Conservation (phyloP, 2,888 invertebrate genomes). For the Dasysyrphus tricinctus region DNA sequence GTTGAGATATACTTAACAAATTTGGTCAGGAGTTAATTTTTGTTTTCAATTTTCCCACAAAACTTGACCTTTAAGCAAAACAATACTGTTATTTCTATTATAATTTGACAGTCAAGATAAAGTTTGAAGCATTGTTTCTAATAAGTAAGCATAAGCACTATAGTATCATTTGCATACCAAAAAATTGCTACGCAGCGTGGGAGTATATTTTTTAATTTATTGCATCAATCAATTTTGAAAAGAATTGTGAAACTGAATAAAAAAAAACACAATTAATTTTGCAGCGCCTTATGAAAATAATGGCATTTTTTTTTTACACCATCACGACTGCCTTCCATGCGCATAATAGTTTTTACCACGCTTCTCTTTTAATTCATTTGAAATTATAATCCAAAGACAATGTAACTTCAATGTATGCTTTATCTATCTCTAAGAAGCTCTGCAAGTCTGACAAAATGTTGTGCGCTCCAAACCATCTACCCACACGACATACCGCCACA, state of each 20-base stretch:
- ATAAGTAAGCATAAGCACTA: constrained; percentile 41
- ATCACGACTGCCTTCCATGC: constrained; percentile 46
- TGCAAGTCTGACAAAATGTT: constrained; percentile 35
- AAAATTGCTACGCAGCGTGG: constrained; percentile 4
- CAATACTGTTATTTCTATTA: not conserved
- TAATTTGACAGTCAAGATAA: constrained; percentile 24
- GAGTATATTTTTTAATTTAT: constrained; percentile 28
- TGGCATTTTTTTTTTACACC: constrained; percentile 5
- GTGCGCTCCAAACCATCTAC: constrained; percentile 30
- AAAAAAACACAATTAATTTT: constrained; percentile 36
- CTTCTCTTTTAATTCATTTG: constrained; percentile 43
- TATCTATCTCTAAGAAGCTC: not conserved
- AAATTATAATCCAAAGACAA: constrained; percentile 56
- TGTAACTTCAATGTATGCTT: constrained; percentile 38
- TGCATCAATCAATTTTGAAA: constrained; percentile 41
- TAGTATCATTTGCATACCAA: constrained; percentile 12
- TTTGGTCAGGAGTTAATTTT: not conserved
- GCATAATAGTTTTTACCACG: constrained; percentile 11
- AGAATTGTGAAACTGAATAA: constrained; percentile 44
- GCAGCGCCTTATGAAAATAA: constrained; percentile 5
- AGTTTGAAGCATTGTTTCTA: constrained; percentile 40
- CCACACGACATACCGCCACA: not conserved
- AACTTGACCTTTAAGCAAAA: not conserved
- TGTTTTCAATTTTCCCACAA: not conserved
- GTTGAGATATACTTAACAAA: not conserved